phyloP scores from a whole-genome alignment of 2,797 vertebrate genomes.

The Oceanodroma leucorhoa region DNA sequence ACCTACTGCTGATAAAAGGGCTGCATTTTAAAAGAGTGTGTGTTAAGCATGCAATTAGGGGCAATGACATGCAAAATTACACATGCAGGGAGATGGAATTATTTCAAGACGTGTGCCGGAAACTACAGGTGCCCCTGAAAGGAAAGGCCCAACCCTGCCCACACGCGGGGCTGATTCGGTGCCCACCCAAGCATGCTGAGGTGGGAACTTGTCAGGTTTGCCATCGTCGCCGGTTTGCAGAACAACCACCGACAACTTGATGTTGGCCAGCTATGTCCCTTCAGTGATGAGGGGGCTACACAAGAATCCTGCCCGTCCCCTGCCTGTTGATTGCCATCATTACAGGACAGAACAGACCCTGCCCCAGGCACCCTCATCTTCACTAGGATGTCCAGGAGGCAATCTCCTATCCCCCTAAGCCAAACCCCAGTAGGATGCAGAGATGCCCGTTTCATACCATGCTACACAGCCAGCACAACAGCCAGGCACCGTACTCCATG shows the following conservation, averaged over 20 bases:
- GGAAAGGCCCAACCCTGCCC: not conserved
- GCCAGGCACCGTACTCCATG: not conserved
- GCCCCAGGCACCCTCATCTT: not conserved
- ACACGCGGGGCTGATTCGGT: accelerated
- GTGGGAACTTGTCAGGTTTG: not conserved
- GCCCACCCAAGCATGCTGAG: accelerated
- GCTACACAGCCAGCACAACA: not conserved
- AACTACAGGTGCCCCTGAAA: not conserved
- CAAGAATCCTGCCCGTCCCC: not conserved
- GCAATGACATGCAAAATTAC: constrained; percentile 66
- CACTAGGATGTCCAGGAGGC: not conserved
- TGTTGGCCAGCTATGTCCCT: not conserved
- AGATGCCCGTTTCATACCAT: not conserved
- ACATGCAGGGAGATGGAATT: constrained; percentile 10
- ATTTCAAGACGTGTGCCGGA: not conserved
- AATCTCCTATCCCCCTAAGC: not conserved
- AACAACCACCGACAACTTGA: accelerated
- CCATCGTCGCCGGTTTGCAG: not conserved
- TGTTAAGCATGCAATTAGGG: constrained; percentile 61
- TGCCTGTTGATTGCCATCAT: not conserved
- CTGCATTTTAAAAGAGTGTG: constrained; percentile 7
- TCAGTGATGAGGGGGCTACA: accelerated
- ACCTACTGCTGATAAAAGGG: constrained; percentile 61
- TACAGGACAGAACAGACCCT: not conserved
- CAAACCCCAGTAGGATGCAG: not conserved